Evolutionary conservation across 2,888 invertebrate species (phyloP).

Genomic region (Rhamphomyia laevipes): DNA sequence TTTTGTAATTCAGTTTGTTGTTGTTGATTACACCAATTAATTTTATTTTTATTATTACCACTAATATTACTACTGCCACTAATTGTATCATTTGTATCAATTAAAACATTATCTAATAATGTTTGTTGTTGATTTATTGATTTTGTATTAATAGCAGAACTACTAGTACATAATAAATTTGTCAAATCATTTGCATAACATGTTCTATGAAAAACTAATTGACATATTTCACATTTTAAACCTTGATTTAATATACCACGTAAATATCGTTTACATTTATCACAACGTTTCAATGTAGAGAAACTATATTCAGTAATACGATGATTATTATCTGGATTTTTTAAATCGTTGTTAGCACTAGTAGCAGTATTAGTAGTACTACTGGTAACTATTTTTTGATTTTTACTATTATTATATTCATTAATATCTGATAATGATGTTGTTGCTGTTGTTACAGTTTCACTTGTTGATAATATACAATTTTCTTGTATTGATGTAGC

Average conservation of each 20-base stretch:
- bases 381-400: too few relatives aligned
- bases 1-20: neutral
- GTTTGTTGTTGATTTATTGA: constrained; percentile 12
- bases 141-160: constrained; percentile 17
- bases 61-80: neutral
- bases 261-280: constrained; percentile 59
- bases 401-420: too few relatives aligned
- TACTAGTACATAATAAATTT: constrained; percentile 33
- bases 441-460: too few relatives aligned
- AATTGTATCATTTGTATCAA: neutral
- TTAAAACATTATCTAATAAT: neutral
- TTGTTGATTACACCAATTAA: neutral
- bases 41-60: neutral
- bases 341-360: too few relatives aligned
- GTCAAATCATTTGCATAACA: constrained; percentile 50
- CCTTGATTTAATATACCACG: constrained; percentile 60
- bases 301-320: constrained; percentile 48
- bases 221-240: constrained; percentile 58
- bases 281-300: constrained; percentile 54
- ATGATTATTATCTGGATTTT: neutral
- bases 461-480: too few relatives aligned
- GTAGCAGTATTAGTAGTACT: too few relatives aligned
- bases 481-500: too few relatives aligned
- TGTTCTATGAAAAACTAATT: constrained; percentile 55
- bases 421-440: too few relatives aligned